Base-by-base conservation (phyloP, 2,113 vertebrate genomes). In the Scomber scombrus region DNA sequence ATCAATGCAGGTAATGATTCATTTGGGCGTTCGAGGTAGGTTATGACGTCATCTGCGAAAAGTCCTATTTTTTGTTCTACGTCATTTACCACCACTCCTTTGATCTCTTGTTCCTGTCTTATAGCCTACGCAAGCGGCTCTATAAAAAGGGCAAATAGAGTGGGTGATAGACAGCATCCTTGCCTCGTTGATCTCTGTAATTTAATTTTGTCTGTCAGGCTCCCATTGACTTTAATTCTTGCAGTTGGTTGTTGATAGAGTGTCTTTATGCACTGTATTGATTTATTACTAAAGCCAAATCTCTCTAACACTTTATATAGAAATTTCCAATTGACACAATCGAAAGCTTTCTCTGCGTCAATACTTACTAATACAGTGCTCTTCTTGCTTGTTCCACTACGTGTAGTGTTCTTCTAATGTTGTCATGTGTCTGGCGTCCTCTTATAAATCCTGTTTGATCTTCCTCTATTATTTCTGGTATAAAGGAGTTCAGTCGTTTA, bases 201-300 rank as follows among this genome's bases (percentile, higher is more conserved):
- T 0, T 3, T 57, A 29, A 83, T 34, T 10, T 16, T 40, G 8
- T 40, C 57, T 47, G 62, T 64, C 12, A 11, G 8, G 7, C 10
- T 64, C 3, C 62, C 43, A 47, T 46, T 64, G 7, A 74, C 85
- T 26, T 68, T 47, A 18, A 78, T 50, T 63, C 57, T 63, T 0
- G 68, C 73, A 4, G 14, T 50, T 0, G 82, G 82, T 3, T 51
- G 10, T 68, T 71, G n/a, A 78, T 49, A 26, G 23, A 26, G 23
- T 26, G 23, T 26, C 23, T 26, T 26, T 26, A 26, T 26, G 29
- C 66, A 66, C 4, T 56, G 6, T 18, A 75, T 21, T 43, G 58
- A 69, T 31, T 49, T 29, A 5, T 1, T n/a, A 3, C 3, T 26
- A 26, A 26, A 26, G 23, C 23, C 23, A 10, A 75, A 58, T 57